Evolutionary conservation across 2,113 vertebrate species (phyloP).

Genomic region (Forbesichthys agassizii): DNA sequence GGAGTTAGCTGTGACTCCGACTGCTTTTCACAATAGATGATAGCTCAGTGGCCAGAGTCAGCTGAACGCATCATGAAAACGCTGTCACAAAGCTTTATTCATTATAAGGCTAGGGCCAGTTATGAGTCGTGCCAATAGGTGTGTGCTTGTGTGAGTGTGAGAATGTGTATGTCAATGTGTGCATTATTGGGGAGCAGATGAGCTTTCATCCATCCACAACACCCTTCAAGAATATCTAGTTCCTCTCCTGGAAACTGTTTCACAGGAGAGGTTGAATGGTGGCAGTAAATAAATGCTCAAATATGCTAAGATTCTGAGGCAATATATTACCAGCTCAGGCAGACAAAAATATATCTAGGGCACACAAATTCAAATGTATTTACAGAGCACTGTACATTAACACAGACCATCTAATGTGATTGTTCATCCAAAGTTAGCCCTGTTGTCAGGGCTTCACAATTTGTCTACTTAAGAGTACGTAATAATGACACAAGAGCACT

Average conservation of each 20-base stretch:
- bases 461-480: slow-evolving; percentile 54
- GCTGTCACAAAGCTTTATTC: slow-evolving; percentile 62
- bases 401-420: slow-evolving; percentile 65
- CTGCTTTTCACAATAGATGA: slow-evolving; percentile 65
- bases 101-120: slow-evolving; percentile 56
- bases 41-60: slow-evolving; percentile 71
- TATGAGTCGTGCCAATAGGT: slow-evolving; percentile 69
- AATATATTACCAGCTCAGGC: slow-evolving; percentile 51
- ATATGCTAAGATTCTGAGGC: slow-evolving; percentile 70
- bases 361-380: slow-evolving; percentile 80
- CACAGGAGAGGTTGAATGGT: slow-evolving; percentile 67
- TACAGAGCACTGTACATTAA: slow-evolving; percentile 80
- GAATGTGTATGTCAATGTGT: slow-evolving; percentile 3
- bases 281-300: slow-evolving; percentile 71
- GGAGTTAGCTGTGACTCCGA: slow-evolving; percentile 35
- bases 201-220: slow-evolving; percentile 24
- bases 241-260: slow-evolving; percentile 54
- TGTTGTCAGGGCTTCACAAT: slow-evolving; percentile 50
- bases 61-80: slow-evolving; percentile 65
- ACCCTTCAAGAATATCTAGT: slow-evolving; percentile 61
- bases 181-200: slow-evolving; percentile 51
- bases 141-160: slow-evolving; percentile 15
- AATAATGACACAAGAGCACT: slow-evolving; percentile 78
- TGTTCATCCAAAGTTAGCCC: slow-evolving; percentile 53
- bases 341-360: slow-evolving; percentile 74